Base-by-base conservation (phyloP, 2,797 vertebrate species). In the Centroberyx gerrardi region DNA sequence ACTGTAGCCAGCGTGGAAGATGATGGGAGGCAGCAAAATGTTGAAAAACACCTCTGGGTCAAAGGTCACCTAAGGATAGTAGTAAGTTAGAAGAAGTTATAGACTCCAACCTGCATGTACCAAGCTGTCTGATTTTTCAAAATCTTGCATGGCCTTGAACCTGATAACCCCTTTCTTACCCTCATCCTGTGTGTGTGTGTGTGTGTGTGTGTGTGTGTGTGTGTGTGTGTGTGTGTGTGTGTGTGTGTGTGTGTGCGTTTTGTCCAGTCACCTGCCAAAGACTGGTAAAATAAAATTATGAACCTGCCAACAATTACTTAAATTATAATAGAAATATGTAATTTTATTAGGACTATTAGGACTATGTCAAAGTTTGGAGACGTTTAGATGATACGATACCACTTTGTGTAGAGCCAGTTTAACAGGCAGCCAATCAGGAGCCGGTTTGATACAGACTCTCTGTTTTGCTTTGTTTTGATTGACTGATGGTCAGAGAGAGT, bases 21-120 rank as follows among this genome's bases (percentile, higher is more conserved):
- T 99, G 87, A 99, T 99, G 36, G 98, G 98, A 86, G 98, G 98
- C 85, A 99, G 96, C 89, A 99, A 94, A 88, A 99, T 99, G 91
- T 99, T 99, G 95, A 99, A 99, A 93, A 99, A 99, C 52, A 99
- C 97, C 84, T 99, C 98, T 4, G 98, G 97, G 89, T 99, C 97
- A 95, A 99, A 99, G 78, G 97, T 99, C 87, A 99, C 97, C 98
- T 99, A 33, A 18, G 67, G 53, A 84, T 27, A 85, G 27, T 1
- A 40, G 22, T 48, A 64, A 17, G 55, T 29, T 48, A 3, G 0
- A 64, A 42, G 0, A 67, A 38, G 17, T 54, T 18, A 31, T 2
- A 10, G 1, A 53, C 15, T 31, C 2, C 9, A 28, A 0, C 48
- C 54, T 73, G 46, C 6, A 53, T 14, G 31, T 28, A 29, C 4